These are phyloP conservation scores for Agriopis leucophaearia DNA, from an alignment of 2,888 invertebrate genomes.

Conservation along the genomic window DNA sequence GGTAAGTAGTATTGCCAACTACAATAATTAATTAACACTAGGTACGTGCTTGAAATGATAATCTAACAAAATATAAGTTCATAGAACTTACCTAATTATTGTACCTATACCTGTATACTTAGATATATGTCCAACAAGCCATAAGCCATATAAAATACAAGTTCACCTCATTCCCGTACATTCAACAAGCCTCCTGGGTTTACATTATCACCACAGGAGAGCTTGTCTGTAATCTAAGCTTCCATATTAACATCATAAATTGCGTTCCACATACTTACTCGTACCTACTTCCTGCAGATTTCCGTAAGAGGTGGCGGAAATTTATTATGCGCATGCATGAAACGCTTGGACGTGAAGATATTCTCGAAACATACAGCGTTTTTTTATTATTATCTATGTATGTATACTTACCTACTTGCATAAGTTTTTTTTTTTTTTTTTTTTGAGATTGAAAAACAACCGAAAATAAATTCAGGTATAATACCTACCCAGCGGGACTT, in stretches of 20 bases:
- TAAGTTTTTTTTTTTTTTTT: background rate
- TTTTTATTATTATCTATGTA: background rate
- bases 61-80: too few species aligned
- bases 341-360: constrained; percentile 52
- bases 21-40: too few species aligned
- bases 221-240: constrained; percentile 29
- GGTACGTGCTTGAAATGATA: too few species aligned
- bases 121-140: background rate
- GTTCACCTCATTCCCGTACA: constrained; percentile 1
- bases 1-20: too few species aligned
- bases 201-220: constrained; percentile 35
- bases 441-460: too few species aligned
- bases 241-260: constrained; percentile 62
- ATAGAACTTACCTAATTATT: too few species aligned
- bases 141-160: constrained; percentile 4
- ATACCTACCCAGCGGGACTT: too few species aligned
- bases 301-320: constrained; percentile 55
- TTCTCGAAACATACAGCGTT: constrained; percentile 18
- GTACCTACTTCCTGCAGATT: constrained; percentile 51
- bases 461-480: too few species aligned
- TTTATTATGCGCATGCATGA: constrained; percentile 68
- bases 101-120: too few species aligned
- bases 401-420: background rate
- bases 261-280: constrained; percentile 49
- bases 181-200: background rate